Conservation (phyloP, 2,888 invertebrate genomes). For the Calliphora vomitoria region DNA sequence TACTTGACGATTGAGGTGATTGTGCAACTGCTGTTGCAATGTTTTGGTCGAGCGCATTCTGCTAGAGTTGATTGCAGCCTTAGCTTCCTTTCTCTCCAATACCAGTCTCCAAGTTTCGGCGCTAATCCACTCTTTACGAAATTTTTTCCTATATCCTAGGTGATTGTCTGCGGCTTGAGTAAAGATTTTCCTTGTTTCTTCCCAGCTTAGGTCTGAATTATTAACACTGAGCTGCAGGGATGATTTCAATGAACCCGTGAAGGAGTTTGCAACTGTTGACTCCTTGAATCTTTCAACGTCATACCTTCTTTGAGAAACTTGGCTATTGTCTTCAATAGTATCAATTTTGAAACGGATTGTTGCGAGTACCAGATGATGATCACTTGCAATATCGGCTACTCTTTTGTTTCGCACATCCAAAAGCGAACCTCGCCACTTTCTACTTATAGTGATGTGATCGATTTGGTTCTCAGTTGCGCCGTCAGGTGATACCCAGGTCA, state of each 20-base stretch:
- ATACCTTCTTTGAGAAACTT: not conserved
- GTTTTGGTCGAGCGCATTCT: not conserved
- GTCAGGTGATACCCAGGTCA: not conserved
- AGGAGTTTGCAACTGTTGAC: not conserved
- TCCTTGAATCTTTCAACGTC: no score
- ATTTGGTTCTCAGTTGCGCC: not conserved
- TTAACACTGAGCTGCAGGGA: no score
- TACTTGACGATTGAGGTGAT: not conserved
- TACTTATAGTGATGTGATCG: slow-evolving; percentile 1
- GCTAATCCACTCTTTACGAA: not conserved
- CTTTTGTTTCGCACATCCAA: not conserved
- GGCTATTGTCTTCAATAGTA: not conserved
- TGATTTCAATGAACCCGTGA: not conserved
- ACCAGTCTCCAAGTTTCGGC: no score
- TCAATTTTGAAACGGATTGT: no score
- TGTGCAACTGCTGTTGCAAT: not conserved
- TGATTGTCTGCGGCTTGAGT: no score
- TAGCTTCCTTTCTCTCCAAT: not conserved
- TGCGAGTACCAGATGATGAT: no score
- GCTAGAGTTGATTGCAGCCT: not conserved
- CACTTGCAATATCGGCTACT: no score
- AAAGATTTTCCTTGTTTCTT: no score
- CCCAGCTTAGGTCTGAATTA: no score
- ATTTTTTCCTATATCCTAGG: no score
- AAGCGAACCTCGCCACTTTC: not conserved